Evolutionary conservation across 1,140 invertebrate species (phyloP).

Genomic region (Apis cerana): DNA sequence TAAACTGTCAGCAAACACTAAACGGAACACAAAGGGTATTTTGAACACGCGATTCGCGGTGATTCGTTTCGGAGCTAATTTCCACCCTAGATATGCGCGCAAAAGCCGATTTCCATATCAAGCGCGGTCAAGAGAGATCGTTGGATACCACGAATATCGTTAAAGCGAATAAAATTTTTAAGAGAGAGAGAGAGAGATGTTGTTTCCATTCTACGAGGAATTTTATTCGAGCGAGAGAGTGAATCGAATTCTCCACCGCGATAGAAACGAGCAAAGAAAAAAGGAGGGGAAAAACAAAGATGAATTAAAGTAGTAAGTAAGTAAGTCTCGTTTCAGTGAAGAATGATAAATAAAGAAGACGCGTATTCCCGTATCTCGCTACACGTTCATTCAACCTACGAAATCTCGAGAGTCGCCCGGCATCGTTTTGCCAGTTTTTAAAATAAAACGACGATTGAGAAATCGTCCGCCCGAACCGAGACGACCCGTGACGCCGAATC

Average conservation of each 20-base stretch:
- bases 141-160: neutral
- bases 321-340: neutral
- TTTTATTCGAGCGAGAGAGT: too few relatives aligned
- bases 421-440: neutral
- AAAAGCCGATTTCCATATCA: neutral
- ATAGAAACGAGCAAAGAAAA: neutral
- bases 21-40: conserved; percentile 1
- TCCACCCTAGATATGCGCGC: neutral
- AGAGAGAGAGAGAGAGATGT: neutral
- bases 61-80: conserved; percentile 11
- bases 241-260: too few relatives aligned
- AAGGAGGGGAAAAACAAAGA: too few relatives aligned
- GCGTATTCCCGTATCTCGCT: neutral
- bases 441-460: neutral
- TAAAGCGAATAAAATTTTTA: neutral
- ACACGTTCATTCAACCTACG: conserved; percentile 9
- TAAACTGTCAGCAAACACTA: conserved; percentile 15
- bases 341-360: neutral
- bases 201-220: neutral
- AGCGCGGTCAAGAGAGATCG: neutral
- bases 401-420: neutral
- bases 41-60: neutral
- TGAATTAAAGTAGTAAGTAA: neutral
- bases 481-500: neutral
- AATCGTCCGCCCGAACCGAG: neutral